Conservation (phyloP, 2,888 invertebrate genomes). For the Dastarcus helophoroides region DNA sequence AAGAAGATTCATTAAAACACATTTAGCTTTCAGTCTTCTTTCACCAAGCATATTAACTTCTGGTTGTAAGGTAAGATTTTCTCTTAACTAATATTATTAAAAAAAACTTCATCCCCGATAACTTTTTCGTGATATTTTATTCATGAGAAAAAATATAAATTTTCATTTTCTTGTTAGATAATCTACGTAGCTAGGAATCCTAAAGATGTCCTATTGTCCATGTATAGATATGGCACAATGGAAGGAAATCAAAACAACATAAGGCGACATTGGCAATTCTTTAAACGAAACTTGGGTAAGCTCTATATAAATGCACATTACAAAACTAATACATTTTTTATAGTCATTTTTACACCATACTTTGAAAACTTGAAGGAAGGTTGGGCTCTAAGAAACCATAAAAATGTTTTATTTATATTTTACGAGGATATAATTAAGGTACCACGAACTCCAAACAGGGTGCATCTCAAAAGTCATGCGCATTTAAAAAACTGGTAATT, state of each 20-base stretch:
- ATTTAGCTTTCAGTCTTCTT: constrained; percentile 57
- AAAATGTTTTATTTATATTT: constrained; percentile 8
- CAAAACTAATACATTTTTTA: too few species aligned
- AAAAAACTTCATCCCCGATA: too few species aligned
- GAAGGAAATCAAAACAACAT: constrained; percentile 4
- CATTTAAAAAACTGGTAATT: too few species aligned
- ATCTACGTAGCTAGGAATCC: constrained; percentile 70
- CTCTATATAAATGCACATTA: too few species aligned
- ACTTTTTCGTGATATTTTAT: too few species aligned
- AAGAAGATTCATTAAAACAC: constrained; percentile 51
- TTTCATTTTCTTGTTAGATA: too few species aligned
- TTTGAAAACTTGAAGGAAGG: constrained; percentile 9
- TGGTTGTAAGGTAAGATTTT: constrained; percentile 36
- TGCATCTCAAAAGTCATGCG: too few species aligned
- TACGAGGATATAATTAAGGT: constrained; percentile 10
- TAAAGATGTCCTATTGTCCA: constrained; percentile 67
- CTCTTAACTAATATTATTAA: too few species aligned
- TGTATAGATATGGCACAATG: constrained; percentile 48
- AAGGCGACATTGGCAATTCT: constrained; percentile 8
- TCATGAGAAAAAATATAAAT: too few species aligned
- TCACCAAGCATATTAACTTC: constrained; percentile 44
- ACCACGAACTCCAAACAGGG: too few species aligned
- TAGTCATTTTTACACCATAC: constrained; percentile 8
- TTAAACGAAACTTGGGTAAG: too few species aligned
- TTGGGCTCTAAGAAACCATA: constrained; percentile 4